Evolutionary conservation across 2,888 invertebrate genomes (phyloP).

Genomic region (Ophonus ardosiacus): DNA sequence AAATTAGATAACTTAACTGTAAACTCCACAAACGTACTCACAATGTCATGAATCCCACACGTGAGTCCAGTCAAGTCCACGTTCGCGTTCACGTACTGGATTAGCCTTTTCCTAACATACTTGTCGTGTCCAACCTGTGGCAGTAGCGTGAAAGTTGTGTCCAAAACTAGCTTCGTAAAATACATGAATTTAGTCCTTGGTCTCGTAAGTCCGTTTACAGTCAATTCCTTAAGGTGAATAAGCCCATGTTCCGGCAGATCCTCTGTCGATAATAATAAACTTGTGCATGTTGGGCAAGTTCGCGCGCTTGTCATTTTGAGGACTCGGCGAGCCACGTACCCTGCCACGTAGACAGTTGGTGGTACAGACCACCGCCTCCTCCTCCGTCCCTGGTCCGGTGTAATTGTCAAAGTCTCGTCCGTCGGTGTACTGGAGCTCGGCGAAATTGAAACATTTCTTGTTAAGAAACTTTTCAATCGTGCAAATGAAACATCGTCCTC

Average conservation of each 20-base stretch:
- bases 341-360: slow-evolving; percentile 14
- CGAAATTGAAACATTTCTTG: background rate
- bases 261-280: too few species aligned
- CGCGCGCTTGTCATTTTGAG: background rate
- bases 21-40: too few species aligned
- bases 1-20: too few species aligned
- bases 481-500: slow-evolving; percentile 28
- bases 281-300: background rate
- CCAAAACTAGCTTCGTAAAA: background rate
- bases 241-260: background rate
- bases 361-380: background rate
- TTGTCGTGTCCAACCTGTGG: background rate
- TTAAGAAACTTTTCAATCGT: background rate
- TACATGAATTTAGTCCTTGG: slow-evolving; percentile 1
- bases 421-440: background rate
- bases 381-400: background rate
- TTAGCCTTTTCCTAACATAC: background rate
- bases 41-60: background rate
- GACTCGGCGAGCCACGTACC: background rate
- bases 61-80: background rate
- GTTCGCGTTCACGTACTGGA: background rate
- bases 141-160: background rate
- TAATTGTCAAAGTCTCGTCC: background rate
- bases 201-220: background rate
- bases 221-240: background rate